phyloP scores from a whole-genome alignment of 2,888 invertebrate genomes.

The Auanema freiburgensis region DNA sequence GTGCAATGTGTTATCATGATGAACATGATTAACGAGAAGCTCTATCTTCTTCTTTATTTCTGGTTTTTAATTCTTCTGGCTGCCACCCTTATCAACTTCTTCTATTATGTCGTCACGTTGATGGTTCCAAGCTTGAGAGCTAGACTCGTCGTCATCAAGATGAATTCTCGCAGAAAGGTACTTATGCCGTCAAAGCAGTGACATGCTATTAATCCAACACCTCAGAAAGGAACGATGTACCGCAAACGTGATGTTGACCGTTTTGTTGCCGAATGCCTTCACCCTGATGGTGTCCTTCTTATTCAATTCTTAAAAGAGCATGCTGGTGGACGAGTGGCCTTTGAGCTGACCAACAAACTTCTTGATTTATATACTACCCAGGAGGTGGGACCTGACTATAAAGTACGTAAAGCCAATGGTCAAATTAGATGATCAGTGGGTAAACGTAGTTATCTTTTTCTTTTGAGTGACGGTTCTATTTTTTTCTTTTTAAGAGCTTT shows the following conservation, averaged over 20 bases:
- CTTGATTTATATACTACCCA: conserved; percentile 27
- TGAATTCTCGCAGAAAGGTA: conserved; percentile 10
- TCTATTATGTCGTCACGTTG: conserved; percentile 46
- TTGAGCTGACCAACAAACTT: conserved; percentile 42
- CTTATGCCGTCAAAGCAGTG: not conserved
- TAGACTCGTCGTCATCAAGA: conserved; percentile 31
- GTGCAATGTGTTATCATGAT: conserved; percentile 56
- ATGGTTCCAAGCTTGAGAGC: conserved; percentile 39
- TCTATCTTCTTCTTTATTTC: conserved; percentile 6
- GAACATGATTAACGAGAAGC: conserved; percentile 42
- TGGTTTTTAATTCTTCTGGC: conserved; percentile 48
- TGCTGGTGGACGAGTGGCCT: conserved; percentile 50
- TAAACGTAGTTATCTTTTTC: not conserved
- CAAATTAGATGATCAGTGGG: not conserved
- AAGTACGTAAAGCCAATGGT: conserved; percentile 5
- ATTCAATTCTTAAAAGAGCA: conserved; percentile 53
- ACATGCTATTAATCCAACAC: not conserved
- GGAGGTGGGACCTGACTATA: conserved; percentile 4
- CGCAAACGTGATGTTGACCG: conserved; percentile 13
- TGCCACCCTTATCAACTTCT: conserved; percentile 49
- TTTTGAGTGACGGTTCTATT: not conserved
- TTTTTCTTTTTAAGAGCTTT: conserved; percentile 11
- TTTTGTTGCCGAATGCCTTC: conserved; percentile 43
- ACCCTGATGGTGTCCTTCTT: conserved; percentile 56
- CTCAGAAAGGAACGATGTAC: not conserved